Evolutionary conservation across 64 coral and sea anemone species (phyloP).

Genomic region (Actinia tenebrosa): DNA sequence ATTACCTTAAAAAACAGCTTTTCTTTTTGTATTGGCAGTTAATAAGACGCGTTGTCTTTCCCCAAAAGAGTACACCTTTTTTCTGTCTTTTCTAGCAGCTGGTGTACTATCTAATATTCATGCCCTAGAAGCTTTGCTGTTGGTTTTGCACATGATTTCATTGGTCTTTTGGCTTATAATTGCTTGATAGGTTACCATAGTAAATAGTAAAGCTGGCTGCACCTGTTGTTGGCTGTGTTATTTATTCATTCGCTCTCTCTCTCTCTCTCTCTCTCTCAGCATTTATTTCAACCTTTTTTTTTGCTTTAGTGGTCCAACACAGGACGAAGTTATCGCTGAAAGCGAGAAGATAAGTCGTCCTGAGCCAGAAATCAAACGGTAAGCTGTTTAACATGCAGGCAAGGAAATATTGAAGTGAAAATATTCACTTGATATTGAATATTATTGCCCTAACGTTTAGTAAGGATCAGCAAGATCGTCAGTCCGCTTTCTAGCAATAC

Average conservation of each 20-base stretch:
- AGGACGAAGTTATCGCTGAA: constrained; percentile 85
- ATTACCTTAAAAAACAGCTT: neutral
- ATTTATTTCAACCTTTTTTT: neutral
- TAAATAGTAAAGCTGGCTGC: neutral
- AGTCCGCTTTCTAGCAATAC: too few species aligned
- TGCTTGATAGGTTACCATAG: neutral
- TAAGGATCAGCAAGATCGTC: too few species aligned
- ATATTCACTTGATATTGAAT: too few species aligned
- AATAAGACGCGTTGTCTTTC: neutral
- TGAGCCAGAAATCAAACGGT: constrained; percentile 92
- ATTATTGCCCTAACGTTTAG: too few species aligned
- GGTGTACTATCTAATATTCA: neutral
- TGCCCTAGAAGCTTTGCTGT: neutral
- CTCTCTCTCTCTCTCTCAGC: neutral
- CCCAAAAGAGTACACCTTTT: neutral
- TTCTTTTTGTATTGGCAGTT: neutral
- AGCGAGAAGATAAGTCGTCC: constrained; percentile 91
- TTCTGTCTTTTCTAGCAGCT: neutral
- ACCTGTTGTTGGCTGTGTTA: neutral
- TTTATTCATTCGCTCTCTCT: neutral
- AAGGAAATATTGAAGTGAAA: neutral
- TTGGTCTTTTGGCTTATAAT: constrained; percentile 1
- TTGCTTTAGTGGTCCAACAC: constrained; percentile 77
- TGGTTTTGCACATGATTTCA: neutral
- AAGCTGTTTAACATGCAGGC: neutral